Percentiles rank a stretch among this genome's conserved stretches.
Conservation (phyloP, 2,888 invertebrate species). For the Empis livida region DNA sequence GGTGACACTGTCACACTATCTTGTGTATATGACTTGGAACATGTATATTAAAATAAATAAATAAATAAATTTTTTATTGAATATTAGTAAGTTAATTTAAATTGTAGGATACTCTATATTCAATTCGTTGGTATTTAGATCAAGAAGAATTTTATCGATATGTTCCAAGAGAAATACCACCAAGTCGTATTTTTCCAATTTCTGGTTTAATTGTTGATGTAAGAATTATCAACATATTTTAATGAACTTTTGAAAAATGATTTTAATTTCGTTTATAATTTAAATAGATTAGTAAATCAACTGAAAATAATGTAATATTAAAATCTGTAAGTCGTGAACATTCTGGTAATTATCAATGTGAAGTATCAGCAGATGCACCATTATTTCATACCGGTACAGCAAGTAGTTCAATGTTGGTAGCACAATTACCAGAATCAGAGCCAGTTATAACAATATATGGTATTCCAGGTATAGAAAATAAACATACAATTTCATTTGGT, state of each 20-base stretch:
- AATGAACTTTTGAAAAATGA: no score
- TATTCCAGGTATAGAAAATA: conserved; percentile 23
- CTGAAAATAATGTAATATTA: conserved; percentile 33
- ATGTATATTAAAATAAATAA: conserved; percentile 11
- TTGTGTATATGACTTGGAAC: conserved; percentile 17
- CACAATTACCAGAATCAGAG: conserved; percentile 33
- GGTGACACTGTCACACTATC: conserved; percentile 16
- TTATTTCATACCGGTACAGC: conserved; percentile 36
- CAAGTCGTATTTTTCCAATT: conserved; percentile 36
- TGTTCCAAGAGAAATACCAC: conserved; percentile 38
- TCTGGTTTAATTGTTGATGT: conserved; percentile 40
- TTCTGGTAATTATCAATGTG: conserved; percentile 36
- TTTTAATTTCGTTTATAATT: no score
- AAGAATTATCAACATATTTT: conserved; percentile 19
- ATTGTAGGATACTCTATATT: conserved; percentile 31
- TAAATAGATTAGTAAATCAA: conserved; percentile 30
- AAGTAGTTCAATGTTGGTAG: conserved; percentile 33
- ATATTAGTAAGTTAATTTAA: not conserved
- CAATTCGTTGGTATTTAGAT: conserved; percentile 43
- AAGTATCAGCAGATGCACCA: conserved; percentile 38
- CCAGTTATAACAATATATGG: conserved; percentile 33
- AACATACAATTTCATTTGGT: conserved; percentile 31
- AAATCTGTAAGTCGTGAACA: conserved; percentile 32
- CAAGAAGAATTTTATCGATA: conserved; percentile 41
- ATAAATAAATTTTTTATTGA: not conserved